Base-by-base conservation (phyloP, 1,140 invertebrate genomes). In the Hycleus phaleratus region DNA sequence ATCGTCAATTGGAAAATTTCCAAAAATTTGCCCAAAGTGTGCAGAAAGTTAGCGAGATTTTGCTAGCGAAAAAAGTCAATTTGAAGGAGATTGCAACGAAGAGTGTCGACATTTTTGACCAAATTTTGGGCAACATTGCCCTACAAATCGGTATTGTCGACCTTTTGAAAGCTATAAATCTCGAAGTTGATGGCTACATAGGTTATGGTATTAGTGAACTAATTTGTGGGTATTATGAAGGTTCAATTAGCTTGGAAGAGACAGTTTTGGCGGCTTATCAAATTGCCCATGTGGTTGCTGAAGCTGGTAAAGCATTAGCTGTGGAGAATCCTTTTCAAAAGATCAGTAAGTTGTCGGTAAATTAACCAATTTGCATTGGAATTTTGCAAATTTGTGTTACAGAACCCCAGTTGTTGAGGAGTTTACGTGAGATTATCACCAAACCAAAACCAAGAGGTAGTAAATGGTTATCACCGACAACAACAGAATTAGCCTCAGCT, bases 121-220 rank as follows among this genome's bases (percentile, higher is more conserved):
- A 88, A 90, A 70, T 78, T 24, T 12, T 90, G 43, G 81, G 81
- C 32, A 90, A 89, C 63, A 82, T 86, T 49, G 83, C 88, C 25
- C 80, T 91, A 49, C 90, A 84, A 75, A 83, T 93, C 62, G 89
- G 85, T 26, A 69, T 94, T 0, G 83, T 90, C 2, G 88, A 93
- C 71, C 59, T 90, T 4, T 71, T 95, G 1, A 74, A 67, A 6
- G 71, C 71, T 3, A 45, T 91, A 26, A 83, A 82, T 10, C 78
- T 94, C 4, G 68, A 75, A 26, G 84, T 88, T 2, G 87, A 90
- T 71, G 82, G 84, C 26, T 82, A 91, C 53, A 81, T 92, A 54
- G 90, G 84, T 10, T 88, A 92, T 73, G 93, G 90, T 8, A 83
- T 86, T 0, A 88, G 88, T 12, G 86, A 90, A 71, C 68, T 91